A percentile compares a stretch with the other conserved stretches of the same genome.
Conservation (phyloP, 1,140 invertebrate genomes). For the Tetranychus urticae region DNA sequence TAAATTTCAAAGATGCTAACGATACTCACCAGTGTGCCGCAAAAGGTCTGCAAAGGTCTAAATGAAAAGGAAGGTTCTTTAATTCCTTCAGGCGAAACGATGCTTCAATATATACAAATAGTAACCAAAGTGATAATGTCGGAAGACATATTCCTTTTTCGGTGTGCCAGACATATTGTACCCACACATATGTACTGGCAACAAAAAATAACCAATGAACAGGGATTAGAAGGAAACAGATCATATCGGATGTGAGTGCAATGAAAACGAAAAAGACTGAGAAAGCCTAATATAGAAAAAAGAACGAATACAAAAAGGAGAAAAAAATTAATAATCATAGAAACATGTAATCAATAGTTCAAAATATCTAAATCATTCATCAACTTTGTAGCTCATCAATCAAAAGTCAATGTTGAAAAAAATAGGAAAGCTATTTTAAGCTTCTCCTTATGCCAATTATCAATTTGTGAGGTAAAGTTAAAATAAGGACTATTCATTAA, state of each 20-base stretch:
- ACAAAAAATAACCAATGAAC: conserved; percentile 93
- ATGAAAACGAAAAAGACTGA: conserved; percentile 95
- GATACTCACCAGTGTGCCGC: conserved; percentile 74
- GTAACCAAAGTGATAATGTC: conserved; percentile 74
- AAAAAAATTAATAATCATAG: conserved; percentile 14
- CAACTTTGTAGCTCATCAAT: no score
- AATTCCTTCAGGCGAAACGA: conserved; percentile 61
- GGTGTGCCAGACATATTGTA: conserved; percentile 96
- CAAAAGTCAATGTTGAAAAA: no score
- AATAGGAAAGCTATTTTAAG: no score
- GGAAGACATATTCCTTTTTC: conserved; percentile 82
- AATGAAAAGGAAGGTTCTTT: conserved; percentile 61
- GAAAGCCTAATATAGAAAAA: conserved; percentile 35
- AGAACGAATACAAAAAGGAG: conserved; percentile 25
- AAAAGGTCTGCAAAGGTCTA: conserved; percentile 87
- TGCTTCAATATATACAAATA: conserved; percentile 86
- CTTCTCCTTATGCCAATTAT: no score
- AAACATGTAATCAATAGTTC: no score
- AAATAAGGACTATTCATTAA: no score
- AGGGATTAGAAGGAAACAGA: conserved; percentile 97
- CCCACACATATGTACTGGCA: conserved; percentile 95
- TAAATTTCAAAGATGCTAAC: background rate
- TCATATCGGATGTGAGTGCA: conserved; percentile 89
- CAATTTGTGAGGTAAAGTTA: no score
- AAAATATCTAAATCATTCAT: no score